A percentile compares a stretch with the other conserved stretches of the same genome.
These are phyloP conservation scores for Entelurus aequoreus DNA, from an alignment of 2,113 vertebrate genomes.

Conservation along the genomic window DNA sequence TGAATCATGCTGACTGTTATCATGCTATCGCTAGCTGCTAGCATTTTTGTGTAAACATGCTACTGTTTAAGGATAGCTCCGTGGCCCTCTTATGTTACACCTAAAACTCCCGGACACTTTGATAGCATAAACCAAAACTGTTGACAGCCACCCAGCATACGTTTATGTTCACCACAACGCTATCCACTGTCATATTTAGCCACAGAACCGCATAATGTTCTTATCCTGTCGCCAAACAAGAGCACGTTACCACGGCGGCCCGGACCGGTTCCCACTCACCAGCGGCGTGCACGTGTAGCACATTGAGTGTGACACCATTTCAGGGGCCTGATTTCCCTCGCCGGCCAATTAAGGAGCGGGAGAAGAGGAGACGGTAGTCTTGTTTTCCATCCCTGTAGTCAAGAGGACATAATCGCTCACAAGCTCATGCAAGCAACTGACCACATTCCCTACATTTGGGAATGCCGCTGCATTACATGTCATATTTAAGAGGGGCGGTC, in stretches of 20 bases:
- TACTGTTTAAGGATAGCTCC: too few relatives aligned
- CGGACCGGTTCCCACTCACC: slow-evolving; percentile 72
- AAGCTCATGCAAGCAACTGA: slow-evolving; percentile 32
- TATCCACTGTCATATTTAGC: slow-evolving; percentile 21
- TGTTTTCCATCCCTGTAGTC: slow-evolving; percentile 46
- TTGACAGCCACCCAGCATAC: slow-evolving; percentile 17
- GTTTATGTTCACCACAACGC: slow-evolving; percentile 14
- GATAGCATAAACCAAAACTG: slow-evolving; percentile 21
- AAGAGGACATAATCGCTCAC: slow-evolving; percentile 47
- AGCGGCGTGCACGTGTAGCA: slow-evolving; percentile 65
- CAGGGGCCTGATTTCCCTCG: slow-evolving; percentile 82
- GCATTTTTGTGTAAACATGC: too few relatives aligned
- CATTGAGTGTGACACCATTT: slow-evolving; percentile 77
- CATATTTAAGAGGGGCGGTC: too few relatives aligned
- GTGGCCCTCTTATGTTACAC: too few relatives aligned
- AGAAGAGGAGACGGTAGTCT: slow-evolving; percentile 57
- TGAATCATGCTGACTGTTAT: too few relatives aligned
- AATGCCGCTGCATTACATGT: too few relatives aligned
- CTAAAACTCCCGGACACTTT: background rate
- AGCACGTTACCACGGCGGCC: slow-evolving; percentile 73
- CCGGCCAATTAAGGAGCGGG: slow-evolving; percentile 83
- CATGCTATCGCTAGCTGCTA: too few relatives aligned
- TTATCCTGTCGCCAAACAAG: slow-evolving; percentile 55
- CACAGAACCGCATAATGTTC: slow-evolving; percentile 10
- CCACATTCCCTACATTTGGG: slow-evolving; percentile 2